These are phyloP conservation scores for Echinops telfairi DNA, from an alignment of 2,113 vertebrate species.

Conservation along the genomic window DNA sequence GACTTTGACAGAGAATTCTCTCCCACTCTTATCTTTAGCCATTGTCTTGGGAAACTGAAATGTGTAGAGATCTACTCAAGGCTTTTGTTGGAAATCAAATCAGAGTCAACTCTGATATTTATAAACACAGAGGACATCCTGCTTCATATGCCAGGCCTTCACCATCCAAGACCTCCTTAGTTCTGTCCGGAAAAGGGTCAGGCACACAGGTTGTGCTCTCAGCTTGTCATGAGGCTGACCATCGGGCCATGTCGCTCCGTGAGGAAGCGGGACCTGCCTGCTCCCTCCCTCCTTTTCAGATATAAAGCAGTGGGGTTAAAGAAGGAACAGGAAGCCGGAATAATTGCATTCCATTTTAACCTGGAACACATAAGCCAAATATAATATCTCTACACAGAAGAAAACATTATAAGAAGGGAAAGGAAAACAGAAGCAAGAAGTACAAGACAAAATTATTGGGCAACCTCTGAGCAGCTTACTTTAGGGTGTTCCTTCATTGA, in stretches of 20 bases:
- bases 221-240: not conserved
- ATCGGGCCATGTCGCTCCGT: not conserved
- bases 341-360: slow-evolving; percentile 36
- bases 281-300: not conserved
- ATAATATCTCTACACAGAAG: not conserved
- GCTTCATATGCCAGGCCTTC: not conserved
- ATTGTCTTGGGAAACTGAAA: not conserved
- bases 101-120: not conserved
- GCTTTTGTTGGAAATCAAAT: not conserved
- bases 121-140: not conserved
- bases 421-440: not conserved
- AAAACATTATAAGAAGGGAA: not conserved
- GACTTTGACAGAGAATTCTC: not conserved
- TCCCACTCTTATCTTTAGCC: not conserved
- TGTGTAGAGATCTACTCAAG: not conserved
- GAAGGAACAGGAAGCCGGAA: slow-evolving; percentile 3
- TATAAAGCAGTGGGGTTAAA: not conserved
- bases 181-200: not conserved
- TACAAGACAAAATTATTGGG: not conserved
- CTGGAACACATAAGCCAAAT: not conserved
- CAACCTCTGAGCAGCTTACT: not conserved
- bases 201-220: not conserved
- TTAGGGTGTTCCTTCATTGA: not conserved
- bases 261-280: not conserved
- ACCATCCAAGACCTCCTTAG: not conserved